Evolutionary conservation across 2,797 vertebrate species (phyloP), one percentile per base, ranked within the genome.

Genomic region (Nannoperca obscura): DNA sequence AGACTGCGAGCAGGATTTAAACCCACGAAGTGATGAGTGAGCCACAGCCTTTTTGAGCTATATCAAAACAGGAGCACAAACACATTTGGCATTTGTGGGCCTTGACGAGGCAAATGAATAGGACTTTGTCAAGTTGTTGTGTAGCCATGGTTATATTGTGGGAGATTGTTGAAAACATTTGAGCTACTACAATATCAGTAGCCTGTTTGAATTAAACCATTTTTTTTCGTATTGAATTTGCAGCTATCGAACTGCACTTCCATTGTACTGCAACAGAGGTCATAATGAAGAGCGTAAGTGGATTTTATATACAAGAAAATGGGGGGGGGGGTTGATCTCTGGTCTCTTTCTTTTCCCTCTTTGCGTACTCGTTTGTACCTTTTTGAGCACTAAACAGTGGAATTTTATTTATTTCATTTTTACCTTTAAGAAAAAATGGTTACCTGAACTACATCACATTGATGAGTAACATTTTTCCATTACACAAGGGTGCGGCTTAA

Each of bases 1-100:
- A 79, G 67, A 62, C 49, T 27, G 22, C 5, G 15, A 75, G 61
- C 61, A 34, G 46, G 30, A 78, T 57, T 40, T 61, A 32, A 68
- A 38, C 38, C 36, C 24, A 27, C 22, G 50, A 50, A 82, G 20
- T 55, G 50, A 64, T 53, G 73, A 74, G 47, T 27, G 14, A 32
- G 5, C 17, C 2, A 6, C 12, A 17, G 62, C 65, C 60, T n/a
- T 24, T 54, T n/a, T 63, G 32, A 74, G 17, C 61, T 40, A 4
- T 59, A 24, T 52, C 44, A 24, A 81, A 32, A 55, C 27, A 40
- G n/a, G 38, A 76, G 46, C 3, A 59, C 20, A 76, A 71, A 61
- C 24, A 58, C 6, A 4, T 54, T 78, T 58, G 65, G 19, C 63
- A 76, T 74, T 60, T 32, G 7, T 63, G 38, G 49, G 61, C 22